A percentile compares a stretch with the other conserved stretches of the same genome.
phyloP scores from a whole-genome alignment of 2,888 invertebrate genomes.

The Leptinotarsa juncta region DNA sequence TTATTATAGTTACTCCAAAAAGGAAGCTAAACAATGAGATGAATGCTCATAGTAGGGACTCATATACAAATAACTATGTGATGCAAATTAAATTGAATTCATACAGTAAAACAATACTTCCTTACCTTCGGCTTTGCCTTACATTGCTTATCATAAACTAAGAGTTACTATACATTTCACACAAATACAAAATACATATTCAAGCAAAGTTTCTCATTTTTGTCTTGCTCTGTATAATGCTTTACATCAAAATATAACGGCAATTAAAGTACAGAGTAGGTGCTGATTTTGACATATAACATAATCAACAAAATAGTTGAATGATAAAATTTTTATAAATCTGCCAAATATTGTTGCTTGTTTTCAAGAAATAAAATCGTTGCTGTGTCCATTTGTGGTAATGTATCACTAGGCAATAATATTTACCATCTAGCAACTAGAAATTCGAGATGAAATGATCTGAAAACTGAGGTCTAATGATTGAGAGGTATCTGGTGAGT shows the following conservation, averaged over 20 bases:
- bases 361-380: constrained; percentile 9
- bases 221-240: too few relatives aligned
- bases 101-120: too few relatives aligned
- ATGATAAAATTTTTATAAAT: background rate
- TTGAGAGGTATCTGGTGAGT: constrained; percentile 17
- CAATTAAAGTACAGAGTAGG: background rate
- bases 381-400: constrained; percentile 11
- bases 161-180: too few relatives aligned
- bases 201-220: too few relatives aligned
- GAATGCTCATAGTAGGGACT: too few relatives aligned
- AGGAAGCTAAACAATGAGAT: too few relatives aligned
- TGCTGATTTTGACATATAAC: constrained; percentile 1
- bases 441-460: background rate
- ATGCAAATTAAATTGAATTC: too few relatives aligned
- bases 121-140: too few relatives aligned
- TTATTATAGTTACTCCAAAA: too few relatives aligned
- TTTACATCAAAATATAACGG: background rate
- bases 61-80: too few relatives aligned
- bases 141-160: too few relatives aligned
- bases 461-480: constrained; percentile 10
- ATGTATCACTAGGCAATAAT: constrained; percentile 16
- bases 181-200: too few relatives aligned
- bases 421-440: background rate
- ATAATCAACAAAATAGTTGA: constrained; percentile 18
- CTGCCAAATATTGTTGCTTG: constrained; percentile 12